phyloP scores from a whole-genome alignment of 2,113 vertebrate species.

The Catharus minimus region DNA sequence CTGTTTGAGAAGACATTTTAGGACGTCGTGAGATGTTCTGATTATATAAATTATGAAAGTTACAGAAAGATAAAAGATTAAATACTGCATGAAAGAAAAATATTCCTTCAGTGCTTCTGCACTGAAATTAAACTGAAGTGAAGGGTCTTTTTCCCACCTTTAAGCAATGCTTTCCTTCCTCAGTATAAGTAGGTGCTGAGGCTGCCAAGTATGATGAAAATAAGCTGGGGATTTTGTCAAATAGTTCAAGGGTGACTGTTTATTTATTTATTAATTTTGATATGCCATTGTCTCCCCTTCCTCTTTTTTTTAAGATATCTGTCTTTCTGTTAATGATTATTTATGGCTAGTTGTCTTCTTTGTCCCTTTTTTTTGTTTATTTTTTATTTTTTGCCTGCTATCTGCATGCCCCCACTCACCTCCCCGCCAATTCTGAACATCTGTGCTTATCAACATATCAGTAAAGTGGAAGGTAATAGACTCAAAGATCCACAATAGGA shows the following conservation, averaged over 20 bases:
- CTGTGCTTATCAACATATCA: not conserved
- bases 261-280: not conserved
- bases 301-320: not conserved
- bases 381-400: not conserved
- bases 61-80: not conserved
- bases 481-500: not conserved
- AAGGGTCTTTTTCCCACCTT: not conserved
- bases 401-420: not conserved
- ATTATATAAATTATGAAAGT: not conserved
- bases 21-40: not conserved
- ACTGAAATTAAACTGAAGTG: not conserved
- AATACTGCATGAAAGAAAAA: not conserved
- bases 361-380: too few species aligned
- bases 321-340: not conserved
- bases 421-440: not conserved
- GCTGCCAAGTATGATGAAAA: not conserved
- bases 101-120: not conserved
- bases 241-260: not conserved
- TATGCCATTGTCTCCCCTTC: accelerated
- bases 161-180: not conserved
- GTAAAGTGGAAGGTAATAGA: not conserved
- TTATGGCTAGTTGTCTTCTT: not conserved
- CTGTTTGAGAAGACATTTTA: not conserved
- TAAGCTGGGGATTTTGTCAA: not conserved
- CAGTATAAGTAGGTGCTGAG: not conserved